Conservation (phyloP, 2,113 vertebrate species). For the Melospiza melodia region DNA sequence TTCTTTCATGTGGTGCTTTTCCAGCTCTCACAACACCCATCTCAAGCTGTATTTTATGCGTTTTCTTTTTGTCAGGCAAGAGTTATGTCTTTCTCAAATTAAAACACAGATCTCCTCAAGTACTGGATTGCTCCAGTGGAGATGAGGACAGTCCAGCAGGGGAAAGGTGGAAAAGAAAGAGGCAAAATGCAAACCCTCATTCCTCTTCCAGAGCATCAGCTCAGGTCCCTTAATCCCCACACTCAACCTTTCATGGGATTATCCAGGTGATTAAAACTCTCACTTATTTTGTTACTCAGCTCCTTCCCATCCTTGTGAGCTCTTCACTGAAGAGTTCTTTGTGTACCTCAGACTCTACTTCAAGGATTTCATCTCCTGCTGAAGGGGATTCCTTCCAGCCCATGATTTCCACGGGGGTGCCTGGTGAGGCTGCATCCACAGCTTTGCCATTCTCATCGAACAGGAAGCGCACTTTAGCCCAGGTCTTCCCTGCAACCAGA, state of each 20-base stretch:
- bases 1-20: background rate
- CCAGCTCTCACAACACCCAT: background rate
- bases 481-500: slow-evolving; percentile 88
- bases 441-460: slow-evolving; percentile 85
- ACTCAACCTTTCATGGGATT: background rate
- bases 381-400: slow-evolving; percentile 95
- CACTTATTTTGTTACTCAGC: background rate
- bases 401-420: slow-evolving; percentile 86
- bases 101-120: background rate
- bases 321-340: background rate
- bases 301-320: background rate
- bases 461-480: slow-evolving; percentile 93
- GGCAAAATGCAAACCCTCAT: background rate
- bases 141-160: background rate
- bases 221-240: background rate
- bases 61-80: background rate
- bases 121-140: background rate
- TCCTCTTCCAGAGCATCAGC: background rate
- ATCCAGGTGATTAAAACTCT: background rate
- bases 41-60: background rate
- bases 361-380: slow-evolving; percentile 89
- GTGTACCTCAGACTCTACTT: slow-evolving; percentile 93
- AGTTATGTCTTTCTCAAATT: background rate
- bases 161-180: background rate
- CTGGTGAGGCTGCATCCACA: slow-evolving; percentile 79